Evolutionary conservation across 2,113 vertebrate species (phyloP).

Genomic region (Chamaetylas fuelleborni): DNA sequence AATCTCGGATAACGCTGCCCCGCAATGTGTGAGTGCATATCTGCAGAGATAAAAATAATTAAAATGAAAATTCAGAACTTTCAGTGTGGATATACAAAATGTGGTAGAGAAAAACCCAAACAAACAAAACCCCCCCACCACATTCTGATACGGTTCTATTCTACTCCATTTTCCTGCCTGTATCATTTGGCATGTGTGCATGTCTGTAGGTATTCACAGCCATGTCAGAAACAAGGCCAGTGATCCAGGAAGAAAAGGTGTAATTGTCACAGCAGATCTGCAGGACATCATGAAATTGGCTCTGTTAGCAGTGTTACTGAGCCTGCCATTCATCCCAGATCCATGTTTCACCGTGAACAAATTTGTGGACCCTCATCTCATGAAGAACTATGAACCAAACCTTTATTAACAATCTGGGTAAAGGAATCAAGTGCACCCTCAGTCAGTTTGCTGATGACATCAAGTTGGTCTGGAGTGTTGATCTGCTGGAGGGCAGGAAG

Average conservation of each 20-base stretch:
- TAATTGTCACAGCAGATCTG: background rate
- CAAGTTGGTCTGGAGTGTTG: background rate
- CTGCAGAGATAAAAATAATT: constrained; percentile 6
- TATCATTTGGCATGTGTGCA: background rate
- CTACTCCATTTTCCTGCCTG: background rate
- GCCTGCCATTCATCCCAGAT: background rate
- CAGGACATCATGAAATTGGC: background rate
- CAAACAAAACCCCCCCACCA: background rate
- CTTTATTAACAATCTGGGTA: background rate
- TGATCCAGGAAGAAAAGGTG: background rate
- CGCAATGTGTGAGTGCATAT: background rate
- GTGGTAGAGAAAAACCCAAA: background rate
- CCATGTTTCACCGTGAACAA: background rate
- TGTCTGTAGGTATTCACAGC: background rate
- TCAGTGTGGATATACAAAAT: background rate
- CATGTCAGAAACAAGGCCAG: background rate
- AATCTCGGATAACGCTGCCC: background rate
- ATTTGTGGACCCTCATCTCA: background rate
- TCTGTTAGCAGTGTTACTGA: background rate
- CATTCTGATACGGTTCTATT: background rate
- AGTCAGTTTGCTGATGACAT: background rate
- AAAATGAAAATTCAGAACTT: background rate
- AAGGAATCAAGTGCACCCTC: background rate
- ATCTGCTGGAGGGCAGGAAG: background rate
- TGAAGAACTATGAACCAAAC: background rate